Evolutionary conservation across 30 jellyfish, hydroid and myxozoan species (phyloP).

Genomic region (Chrysaora quinquecirrha): DNA sequence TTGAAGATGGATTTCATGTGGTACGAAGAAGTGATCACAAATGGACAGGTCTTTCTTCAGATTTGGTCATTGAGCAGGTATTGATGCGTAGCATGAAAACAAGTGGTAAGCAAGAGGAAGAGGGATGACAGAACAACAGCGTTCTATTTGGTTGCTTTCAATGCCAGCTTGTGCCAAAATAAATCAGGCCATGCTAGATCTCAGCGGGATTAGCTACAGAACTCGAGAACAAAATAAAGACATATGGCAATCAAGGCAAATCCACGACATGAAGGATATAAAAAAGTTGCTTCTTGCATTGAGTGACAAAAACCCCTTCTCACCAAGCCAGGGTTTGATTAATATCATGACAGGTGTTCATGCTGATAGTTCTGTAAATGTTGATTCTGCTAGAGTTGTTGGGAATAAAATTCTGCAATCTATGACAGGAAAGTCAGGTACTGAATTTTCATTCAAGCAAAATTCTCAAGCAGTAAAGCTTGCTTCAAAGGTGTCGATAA

Average conservation of each 20-base stretch:
- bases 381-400: neutral
- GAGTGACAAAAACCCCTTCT: neutral
- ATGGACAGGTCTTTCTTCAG: constrained; percentile 62
- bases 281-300: neutral
- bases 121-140: constrained; percentile 35
- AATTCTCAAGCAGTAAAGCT: neutral
- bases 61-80: constrained; percentile 26
- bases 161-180: constrained; percentile 44
- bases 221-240: constrained; percentile 56
- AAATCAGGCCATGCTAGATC: constrained; percentile 22
- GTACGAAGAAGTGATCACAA: constrained; percentile 21
- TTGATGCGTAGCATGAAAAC: constrained; percentile 18
- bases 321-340: neutral
- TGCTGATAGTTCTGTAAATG: neutral
- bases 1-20: neutral
- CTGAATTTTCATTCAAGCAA: neutral
- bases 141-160: constrained; percentile 30
- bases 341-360: neutral
- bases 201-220: constrained; percentile 16
- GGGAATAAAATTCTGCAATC: neutral
- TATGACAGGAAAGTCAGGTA: neutral
- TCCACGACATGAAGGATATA: neutral
- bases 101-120: constrained; percentile 38
- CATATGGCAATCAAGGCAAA: constrained; percentile 1
- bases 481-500: neutral